Conservation (phyloP, 2,797 vertebrate genomes). For the Chiloscyllium punctatum region DNA sequence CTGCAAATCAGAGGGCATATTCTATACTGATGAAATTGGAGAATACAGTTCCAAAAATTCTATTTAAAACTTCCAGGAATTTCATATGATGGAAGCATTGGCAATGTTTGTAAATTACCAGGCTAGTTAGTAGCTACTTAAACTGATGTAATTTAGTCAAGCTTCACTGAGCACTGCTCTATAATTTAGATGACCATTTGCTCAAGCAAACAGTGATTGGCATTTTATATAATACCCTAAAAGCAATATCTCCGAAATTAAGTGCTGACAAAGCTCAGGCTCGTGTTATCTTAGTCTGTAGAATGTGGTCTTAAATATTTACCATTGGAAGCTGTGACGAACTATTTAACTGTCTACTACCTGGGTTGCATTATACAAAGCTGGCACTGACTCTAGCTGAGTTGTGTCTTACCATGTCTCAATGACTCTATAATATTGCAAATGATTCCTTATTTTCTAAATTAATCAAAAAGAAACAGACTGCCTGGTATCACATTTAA, state of each 20-base stretch:
- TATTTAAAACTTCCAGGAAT: not conserved
- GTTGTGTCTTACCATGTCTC: not conserved
- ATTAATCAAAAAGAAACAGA: not conserved
- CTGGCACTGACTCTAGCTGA: not conserved
- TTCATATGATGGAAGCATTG: not conserved
- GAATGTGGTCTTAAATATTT: not conserved
- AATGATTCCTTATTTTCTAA: not conserved
- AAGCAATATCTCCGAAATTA: not conserved
- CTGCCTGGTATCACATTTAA: not conserved
- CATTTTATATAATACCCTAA: conserved; percentile 23
- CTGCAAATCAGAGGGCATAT: not conserved
- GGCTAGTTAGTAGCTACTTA: not conserved
- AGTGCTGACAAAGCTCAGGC: not conserved
- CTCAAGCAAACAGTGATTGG: not conserved
- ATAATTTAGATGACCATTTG: too few relatives aligned
- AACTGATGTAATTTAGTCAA: not conserved
- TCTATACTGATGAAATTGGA: not conserved
- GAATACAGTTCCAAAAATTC: not conserved
- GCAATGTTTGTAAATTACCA: not conserved
- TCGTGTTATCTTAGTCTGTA: not conserved
- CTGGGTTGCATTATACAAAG: not conserved
- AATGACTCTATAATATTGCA: not conserved
- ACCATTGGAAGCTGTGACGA: not conserved
- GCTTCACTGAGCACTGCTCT: not conserved
- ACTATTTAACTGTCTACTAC: not conserved